These are phyloP conservation scores for Panulirus ornatus DNA, from an alignment of 1,140 invertebrate species.

Conservation along the genomic window DNA sequence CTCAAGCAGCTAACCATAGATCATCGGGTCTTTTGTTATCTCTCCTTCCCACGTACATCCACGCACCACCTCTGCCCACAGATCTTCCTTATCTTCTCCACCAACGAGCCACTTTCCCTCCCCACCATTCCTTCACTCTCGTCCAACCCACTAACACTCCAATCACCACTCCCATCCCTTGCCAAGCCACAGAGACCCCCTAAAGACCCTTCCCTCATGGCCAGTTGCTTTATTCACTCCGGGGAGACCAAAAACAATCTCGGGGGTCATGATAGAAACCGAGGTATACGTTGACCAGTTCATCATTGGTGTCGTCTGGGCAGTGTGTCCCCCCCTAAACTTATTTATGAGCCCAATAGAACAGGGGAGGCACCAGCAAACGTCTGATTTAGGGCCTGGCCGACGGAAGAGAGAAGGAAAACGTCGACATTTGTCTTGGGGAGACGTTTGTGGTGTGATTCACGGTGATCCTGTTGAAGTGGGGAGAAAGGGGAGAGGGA, in stretches of 20 bases:
- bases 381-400: slow-evolving; percentile 27
- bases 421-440: slow-evolving; percentile 22
- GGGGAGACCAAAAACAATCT: too few relatives aligned
- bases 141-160: too few relatives aligned
- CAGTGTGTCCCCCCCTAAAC: slow-evolving; percentile 51
- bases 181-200: too few relatives aligned
- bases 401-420: slow-evolving; percentile 24
- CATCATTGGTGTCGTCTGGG: slow-evolving; percentile 44
- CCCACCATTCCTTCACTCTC: too few relatives aligned
- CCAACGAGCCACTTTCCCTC: too few relatives aligned
- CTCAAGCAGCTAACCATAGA: too few relatives aligned
- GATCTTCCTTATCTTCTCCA: too few relatives aligned
- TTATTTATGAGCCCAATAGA: slow-evolving; percentile 53
- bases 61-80: too few relatives aligned
- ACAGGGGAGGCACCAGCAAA: slow-evolving; percentile 24
- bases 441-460: slow-evolving; percentile 21
- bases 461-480: slow-evolving; percentile 19
- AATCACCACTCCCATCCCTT: too few relatives aligned
- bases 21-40: too few relatives aligned
- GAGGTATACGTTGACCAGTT: slow-evolving; percentile 33
- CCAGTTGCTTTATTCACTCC: too few relatives aligned
- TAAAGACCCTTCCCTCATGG: background rate
- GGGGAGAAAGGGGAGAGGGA: background rate
- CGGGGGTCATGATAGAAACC: slow-evolving; percentile 24
- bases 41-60: too few relatives aligned